phyloP scores from a whole-genome alignment of 2,888 invertebrate species.

The Ophion obscuratus region DNA sequence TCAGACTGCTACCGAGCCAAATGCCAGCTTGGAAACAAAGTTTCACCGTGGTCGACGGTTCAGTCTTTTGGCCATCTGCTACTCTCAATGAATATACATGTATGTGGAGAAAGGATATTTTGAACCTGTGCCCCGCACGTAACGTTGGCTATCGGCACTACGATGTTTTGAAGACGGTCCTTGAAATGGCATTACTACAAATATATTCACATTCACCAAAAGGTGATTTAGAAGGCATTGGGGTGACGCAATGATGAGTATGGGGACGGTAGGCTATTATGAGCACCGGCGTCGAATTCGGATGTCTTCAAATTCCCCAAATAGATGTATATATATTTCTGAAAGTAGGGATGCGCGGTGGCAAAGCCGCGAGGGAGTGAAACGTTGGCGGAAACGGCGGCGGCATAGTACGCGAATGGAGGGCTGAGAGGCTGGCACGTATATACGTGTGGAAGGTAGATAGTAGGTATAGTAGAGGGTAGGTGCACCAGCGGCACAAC shows the following conservation, averaged over 20 bases:
- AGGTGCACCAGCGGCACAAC: constrained; percentile 48
- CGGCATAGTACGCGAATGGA: constrained; percentile 53
- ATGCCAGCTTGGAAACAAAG: constrained; percentile 42
- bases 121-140: neutral
- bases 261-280: neutral
- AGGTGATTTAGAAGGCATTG: neutral
- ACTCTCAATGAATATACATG: neutral
- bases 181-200: neutral
- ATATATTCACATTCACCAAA: neutral
- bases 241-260: neutral
- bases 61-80: constrained; percentile 1
- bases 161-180: neutral
- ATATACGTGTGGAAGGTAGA: constrained; percentile 38
- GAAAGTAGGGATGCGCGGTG: constrained; percentile 34
- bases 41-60: constrained; percentile 31
- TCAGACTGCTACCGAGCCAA: constrained; percentile 55
- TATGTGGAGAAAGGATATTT: neutral
- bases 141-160: neutral
- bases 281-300: neutral
- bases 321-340: neutral
- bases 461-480: constrained; percentile 50
- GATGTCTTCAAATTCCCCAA: neutral
- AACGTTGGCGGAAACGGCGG: constrained; percentile 54
- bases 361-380: constrained; percentile 21
- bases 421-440: constrained; percentile 38